Evolutionary conservation across 1,140 invertebrate genomes (phyloP), one percentile per base, ranked within the genome.

Genomic region (Procambarus virginalis): DNA sequence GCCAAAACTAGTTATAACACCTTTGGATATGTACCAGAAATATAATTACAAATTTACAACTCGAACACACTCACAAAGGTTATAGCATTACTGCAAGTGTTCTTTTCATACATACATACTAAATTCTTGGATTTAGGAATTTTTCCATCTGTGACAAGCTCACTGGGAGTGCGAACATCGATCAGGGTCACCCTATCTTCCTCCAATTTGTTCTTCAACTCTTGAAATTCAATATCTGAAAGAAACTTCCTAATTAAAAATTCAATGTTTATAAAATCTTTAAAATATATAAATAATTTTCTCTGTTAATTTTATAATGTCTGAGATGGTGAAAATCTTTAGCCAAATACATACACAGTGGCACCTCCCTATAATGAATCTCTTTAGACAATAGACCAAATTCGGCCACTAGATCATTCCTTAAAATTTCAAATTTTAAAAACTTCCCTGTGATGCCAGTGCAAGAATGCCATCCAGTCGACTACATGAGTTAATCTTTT

Each of bases 121-220:
- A 86, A 4, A 34, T 86, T 86, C 75, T 86, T 86, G 84, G 84
- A 76, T 22, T 86, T 55, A 20, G 84, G 84, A 48, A 86, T 86
- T 46, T 14, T 86, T 48, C 84, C 84, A 51, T 46, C 51, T n/a
- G 46, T 22, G 4, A 34, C 2, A 14, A 60, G 70, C 17, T 86
- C 84, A 9, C 17, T 17, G 12, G 84, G 75, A n/a, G 58, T n/a
- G 12, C 84, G 84, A 20, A 86, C 84, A 46, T 86, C 84, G 22
- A 86, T 75, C 48, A 86, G 51, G 8, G 51, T 77, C 70, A 86
- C 51, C 14, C 51, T 22, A 14, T 78, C 60, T 20, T 58, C 51
- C 20, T 22, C 75, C 12, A 78, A 3, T 49, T 76, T 86, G 20
- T 86, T 20, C 12, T 55, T 77, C 84, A 86, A 17, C 46, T 86